Evolutionary conservation across 2,888 invertebrate species (phyloP).

Genomic region (Tridacna crocea): DNA sequence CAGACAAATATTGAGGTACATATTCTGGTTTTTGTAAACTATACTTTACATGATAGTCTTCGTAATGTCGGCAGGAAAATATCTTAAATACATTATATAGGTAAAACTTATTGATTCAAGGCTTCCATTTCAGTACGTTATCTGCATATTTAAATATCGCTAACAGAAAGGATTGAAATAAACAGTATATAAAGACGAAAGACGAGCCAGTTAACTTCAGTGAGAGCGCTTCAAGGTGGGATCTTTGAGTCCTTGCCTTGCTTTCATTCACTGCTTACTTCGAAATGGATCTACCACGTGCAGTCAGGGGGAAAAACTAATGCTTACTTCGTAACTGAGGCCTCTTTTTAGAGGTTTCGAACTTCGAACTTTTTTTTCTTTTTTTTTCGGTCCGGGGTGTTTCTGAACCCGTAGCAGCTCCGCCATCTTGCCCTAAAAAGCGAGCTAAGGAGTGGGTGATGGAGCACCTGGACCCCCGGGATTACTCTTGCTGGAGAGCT

Average conservation of each 20-base stretch:
- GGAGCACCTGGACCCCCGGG: slow-evolving; percentile 17
- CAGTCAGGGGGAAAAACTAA: slow-evolving; percentile 2
- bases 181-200: no score
- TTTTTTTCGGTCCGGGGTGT: slow-evolving; percentile 12
- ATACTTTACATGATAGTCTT: no score
- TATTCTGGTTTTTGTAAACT: no score
- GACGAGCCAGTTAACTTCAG: not conserved
- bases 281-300: not conserved
- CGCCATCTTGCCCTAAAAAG: slow-evolving; percentile 13
- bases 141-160: no score
- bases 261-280: slow-evolving; percentile 27
- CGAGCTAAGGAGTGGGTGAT: slow-evolving; percentile 28
- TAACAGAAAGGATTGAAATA: no score
- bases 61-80: no score
- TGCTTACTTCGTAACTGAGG: slow-evolving; percentile 21
- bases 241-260: slow-evolving; percentile 18
- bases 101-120: no score
- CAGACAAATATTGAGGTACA: no score
- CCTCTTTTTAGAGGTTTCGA: slow-evolving; percentile 17
- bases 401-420: slow-evolving; percentile 18
- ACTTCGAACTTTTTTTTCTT: slow-evolving; percentile 16
- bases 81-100: no score
- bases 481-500: slow-evolving; percentile 13
- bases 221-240: slow-evolving; percentile 13
- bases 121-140: no score